Evolutionary conservation across 2,797 vertebrate species (phyloP).

Genomic region (Glyptemys insculpta): DNA sequence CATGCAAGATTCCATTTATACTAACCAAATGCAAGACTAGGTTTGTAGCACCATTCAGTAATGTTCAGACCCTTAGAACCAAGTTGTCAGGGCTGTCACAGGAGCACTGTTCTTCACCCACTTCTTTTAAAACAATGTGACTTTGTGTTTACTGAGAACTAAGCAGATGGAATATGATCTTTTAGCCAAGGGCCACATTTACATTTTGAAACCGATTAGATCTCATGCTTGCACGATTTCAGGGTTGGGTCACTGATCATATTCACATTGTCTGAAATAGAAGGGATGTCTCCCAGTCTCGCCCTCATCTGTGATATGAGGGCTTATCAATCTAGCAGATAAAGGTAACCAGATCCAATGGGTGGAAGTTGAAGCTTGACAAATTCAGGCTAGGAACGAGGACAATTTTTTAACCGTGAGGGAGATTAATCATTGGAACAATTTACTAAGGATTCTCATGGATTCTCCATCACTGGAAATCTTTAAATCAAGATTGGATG

Average conservation of each 20-base stretch:
- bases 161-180: background rate
- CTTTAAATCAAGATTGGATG: background rate
- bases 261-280: background rate
- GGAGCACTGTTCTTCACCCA: background rate
- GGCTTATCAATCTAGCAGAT: background rate
- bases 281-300: background rate
- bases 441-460: background rate
- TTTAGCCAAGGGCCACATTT: background rate
- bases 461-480: background rate
- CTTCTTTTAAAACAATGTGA: background rate
- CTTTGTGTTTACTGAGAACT: background rate
- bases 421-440: background rate
- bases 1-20: background rate
- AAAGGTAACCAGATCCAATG: background rate
- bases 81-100: background rate
- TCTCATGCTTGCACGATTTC: background rate
- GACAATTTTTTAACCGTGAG: background rate
- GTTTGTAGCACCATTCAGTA: background rate
- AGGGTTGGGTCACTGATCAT: background rate
- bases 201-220: background rate
- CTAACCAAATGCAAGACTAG: background rate
- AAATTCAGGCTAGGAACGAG: background rate
- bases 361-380: background rate
- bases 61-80: background rate
- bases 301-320: background rate